Conservation (phyloP, 2,888 invertebrate genomes). For the Isoperla grammatica region DNA sequence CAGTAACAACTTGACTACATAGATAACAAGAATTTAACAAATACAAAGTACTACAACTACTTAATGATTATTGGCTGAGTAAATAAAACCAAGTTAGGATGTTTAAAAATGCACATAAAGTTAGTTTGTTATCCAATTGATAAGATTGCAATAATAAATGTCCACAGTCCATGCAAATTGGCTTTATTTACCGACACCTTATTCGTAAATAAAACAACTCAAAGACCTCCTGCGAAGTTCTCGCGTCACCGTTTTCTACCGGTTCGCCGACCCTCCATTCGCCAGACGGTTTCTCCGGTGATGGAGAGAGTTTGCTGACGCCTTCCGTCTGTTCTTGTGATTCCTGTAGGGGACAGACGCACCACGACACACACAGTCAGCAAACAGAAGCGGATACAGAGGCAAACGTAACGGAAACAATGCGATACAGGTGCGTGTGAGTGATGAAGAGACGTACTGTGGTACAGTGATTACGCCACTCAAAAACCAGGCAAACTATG, state of each 20-base stretch:
- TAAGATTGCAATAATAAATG: too few relatives aligned
- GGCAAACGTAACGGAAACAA: too few relatives aligned
- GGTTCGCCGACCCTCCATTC: background rate
- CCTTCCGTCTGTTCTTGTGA: background rate
- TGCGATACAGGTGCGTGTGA: too few relatives aligned
- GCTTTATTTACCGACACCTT: too few relatives aligned
- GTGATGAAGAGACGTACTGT: too few relatives aligned
- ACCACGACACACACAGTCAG: background rate
- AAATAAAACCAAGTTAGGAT: conserved; percentile 12
- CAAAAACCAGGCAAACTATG: too few relatives aligned
- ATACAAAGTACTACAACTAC: background rate
- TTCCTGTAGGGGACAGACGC: background rate
- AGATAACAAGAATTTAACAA: conserved; percentile 6
- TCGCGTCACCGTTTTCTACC: background rate
- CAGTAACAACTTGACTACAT: conserved; percentile 17
- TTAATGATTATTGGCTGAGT: conserved; percentile 4
- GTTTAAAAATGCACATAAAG: too few relatives aligned
- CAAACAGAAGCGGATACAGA: background rate
- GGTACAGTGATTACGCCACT: too few relatives aligned
- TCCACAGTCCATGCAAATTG: too few relatives aligned
- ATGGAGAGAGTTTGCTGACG: background rate
- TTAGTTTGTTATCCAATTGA: too few relatives aligned
- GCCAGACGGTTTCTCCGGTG: background rate
- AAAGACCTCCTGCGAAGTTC: too few relatives aligned
- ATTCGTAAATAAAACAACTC: too few relatives aligned